Conservation (phyloP, 2,797 vertebrate species). For the Tenualosa thibaudeaui region DNA sequence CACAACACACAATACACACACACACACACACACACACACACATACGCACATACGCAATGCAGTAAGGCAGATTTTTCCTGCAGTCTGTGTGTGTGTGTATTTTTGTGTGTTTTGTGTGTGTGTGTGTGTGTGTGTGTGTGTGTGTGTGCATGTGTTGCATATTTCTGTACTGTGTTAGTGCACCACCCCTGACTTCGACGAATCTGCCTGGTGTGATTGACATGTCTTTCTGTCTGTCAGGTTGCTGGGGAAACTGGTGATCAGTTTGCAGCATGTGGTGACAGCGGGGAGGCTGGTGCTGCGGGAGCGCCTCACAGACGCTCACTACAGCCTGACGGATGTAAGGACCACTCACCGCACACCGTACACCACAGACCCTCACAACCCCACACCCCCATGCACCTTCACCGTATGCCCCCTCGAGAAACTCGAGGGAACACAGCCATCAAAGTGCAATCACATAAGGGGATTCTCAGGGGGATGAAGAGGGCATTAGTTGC, state of each 20-base stretch:
- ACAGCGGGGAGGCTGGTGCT: conserved; percentile 78
- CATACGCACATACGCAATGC: too few relatives aligned
- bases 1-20: not conserved
- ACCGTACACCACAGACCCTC: conserved; percentile 63
- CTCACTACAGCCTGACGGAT: conserved; percentile 78
- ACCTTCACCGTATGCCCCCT: too few relatives aligned
- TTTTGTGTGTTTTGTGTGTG: not conserved
- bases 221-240: conserved; percentile 58
- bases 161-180: conserved; percentile 22
- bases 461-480: not conserved
- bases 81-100: not conserved
- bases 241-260: conserved; percentile 80
- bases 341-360: conserved; percentile 68
- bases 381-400: conserved; percentile 36
- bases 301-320: conserved; percentile 81
- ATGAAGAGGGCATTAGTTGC: not conserved
- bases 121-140: conserved; percentile 21
- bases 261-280: conserved; percentile 89
- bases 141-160: conserved; percentile 22
- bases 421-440: conserved; percentile 2
- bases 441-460: not conserved
- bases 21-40: too few relatives aligned
- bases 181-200: conserved; percentile 9
- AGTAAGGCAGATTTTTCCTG: not conserved
- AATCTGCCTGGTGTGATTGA: conserved; percentile 17